Evolutionary conservation across 2,797 vertebrate genomes (phyloP), one percentile per base, ranked within the genome.

Genomic region (Peromyscus attwateri): DNA sequence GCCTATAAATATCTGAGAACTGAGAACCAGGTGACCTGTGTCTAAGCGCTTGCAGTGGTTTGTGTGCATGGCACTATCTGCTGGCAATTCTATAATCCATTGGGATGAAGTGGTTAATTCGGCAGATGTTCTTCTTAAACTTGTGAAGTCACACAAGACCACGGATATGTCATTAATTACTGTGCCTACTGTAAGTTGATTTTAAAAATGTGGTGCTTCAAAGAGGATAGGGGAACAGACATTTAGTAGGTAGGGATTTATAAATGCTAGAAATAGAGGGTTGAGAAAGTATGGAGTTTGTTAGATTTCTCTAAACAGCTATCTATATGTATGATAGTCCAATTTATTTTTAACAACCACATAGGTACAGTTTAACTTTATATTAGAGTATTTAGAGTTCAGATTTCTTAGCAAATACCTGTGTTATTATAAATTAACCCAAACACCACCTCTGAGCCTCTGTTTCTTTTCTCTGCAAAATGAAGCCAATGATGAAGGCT

Each of bases 281-380:
- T n/a, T 97, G 76, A 95, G 8, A 81, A 92, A 49, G 11, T 77
- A 68, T 95, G 13, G 90, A 93, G 71, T 82, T 68, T 19, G 55
- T 95, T 34, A 75, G 31, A 57, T 87, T 91, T 94, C 21, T 43
- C 27, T 29, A 62, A 31, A 80, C 3, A 55, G 43, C 46, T 34
- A 11, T 60, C 46, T 34, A 11, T 60, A 17, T 80, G 1, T 73
- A 27, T 66, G 21, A 68, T 82, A 82, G n/a, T 1, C 3, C 5
- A 52, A 66, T 90, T 66, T 90, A 46, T 68, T 29, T 83, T 40
- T 76, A 29, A 1, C 3, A 94, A 23, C 0, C 40, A 83, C n/a
- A 79, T 49, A 84, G 75, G n/a, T 79, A 57, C n/a, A 85, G 4
- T 73, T 95, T 77, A 92, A 71, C 2, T 66, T 95, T 76, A 75